Conservation (phyloP, 1,140 invertebrate genomes). For the Halictus rubicundus region DNA sequence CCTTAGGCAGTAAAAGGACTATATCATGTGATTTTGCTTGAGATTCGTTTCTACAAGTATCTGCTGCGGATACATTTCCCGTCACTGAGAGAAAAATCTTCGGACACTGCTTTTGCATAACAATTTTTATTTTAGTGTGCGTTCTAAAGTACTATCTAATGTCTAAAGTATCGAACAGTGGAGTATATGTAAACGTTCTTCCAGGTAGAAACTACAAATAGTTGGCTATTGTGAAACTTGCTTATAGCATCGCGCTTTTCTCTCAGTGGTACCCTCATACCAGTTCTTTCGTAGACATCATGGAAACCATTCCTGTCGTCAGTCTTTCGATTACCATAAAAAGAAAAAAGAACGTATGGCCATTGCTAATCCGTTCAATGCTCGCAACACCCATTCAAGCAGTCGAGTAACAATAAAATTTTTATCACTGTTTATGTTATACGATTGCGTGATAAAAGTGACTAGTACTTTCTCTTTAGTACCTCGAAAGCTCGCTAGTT, state of each 20-base stretch:
- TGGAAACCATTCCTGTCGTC: constrained; percentile 42
- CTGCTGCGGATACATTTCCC: constrained; percentile 30
- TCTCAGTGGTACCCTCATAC: constrained; percentile 30
- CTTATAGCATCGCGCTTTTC: constrained; percentile 19
- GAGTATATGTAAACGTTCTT: background rate
- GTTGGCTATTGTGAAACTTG: background rate
- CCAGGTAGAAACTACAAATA: background rate
- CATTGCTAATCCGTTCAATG: constrained; percentile 40
- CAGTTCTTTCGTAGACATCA: constrained; percentile 28
- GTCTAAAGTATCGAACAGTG: constrained; percentile 17
- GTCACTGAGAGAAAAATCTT: constrained; percentile 55
- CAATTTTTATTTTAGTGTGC: constrained; percentile 18
- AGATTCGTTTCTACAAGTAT: constrained; percentile 38
- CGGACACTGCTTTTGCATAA: background rate
- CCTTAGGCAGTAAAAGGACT: constrained; percentile 54
- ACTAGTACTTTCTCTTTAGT: constrained; percentile 67
- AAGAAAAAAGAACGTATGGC: constrained; percentile 45
- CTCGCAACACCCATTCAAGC: constrained; percentile 41
- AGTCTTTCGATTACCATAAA: constrained; percentile 62
- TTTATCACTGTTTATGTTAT: constrained; percentile 41
- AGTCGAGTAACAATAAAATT: constrained; percentile 46
- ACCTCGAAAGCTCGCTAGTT: constrained; percentile 55
- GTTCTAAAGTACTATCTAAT: constrained; percentile 10
- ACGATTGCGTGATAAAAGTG: constrained; percentile 52
- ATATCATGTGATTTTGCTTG: constrained; percentile 42